Evolutionary conservation across 1,140 invertebrate genomes (phyloP).

Genomic region (Temnothorax nylanderi): DNA sequence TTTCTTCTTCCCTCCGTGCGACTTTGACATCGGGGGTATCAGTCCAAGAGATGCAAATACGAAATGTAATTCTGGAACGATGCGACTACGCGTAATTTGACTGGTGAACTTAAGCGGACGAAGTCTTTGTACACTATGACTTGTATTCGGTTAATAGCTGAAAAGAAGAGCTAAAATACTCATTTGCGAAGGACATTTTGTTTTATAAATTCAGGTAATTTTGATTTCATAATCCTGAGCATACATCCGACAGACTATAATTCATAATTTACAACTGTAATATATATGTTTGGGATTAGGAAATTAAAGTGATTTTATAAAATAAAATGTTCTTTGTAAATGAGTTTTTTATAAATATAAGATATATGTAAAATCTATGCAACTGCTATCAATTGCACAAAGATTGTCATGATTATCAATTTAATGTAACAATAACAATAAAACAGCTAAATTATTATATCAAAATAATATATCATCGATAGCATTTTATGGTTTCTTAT

Average conservation of each 20-base stretch:
- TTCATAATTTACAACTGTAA: neutral
- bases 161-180: neutral
- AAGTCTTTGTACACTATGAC: neutral
- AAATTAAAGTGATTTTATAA: too few species aligned
- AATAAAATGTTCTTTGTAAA: too few species aligned
- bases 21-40: slow-evolving; percentile 21
- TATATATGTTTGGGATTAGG: too few species aligned
- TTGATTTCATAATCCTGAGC: neutral
- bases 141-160: neutral
- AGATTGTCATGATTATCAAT: too few species aligned
- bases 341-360: too few species aligned
- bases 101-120: neutral
- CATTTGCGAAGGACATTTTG: neutral
- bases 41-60: slow-evolving; percentile 28
- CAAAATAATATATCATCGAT: too few species aligned
- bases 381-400: too few species aligned
- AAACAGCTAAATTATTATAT: too few species aligned
- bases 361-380: too few species aligned
- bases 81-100: neutral
- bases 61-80: neutral
- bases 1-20: slow-evolving; percentile 15
- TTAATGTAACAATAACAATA: too few species aligned
- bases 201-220: neutral
- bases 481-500: too few species aligned
- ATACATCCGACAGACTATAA: neutral